phyloP scores from a whole-genome alignment of 2,888 invertebrate genomes.

The Cephus pulcher region DNA sequence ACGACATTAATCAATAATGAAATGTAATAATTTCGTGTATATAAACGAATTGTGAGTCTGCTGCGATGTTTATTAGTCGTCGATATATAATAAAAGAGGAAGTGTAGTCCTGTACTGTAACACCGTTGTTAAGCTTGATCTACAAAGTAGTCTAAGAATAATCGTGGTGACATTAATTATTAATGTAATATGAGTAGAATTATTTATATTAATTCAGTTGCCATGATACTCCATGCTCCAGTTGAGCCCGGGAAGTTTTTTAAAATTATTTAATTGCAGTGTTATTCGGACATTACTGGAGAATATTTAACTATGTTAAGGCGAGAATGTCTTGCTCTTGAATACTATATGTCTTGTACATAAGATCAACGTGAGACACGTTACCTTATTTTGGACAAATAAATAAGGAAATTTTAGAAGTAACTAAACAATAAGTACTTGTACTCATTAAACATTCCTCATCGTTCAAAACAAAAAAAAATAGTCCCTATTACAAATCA shows the following conservation, averaged over 20 bases:
- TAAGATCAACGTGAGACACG: not conserved
- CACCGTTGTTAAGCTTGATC: not conserved
- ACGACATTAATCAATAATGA: constrained; percentile 24
- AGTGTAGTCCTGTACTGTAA: not conserved
- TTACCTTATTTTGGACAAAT: not conserved
- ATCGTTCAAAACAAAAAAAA: not conserved
- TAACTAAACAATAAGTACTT: not conserved
- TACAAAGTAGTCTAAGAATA: not conserved
- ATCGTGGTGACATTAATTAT: not conserved
- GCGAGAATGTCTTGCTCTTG: too few species aligned
- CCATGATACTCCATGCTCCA: not conserved
- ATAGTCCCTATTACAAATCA: not conserved
- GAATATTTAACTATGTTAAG: not conserved
- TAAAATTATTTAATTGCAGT: not conserved
- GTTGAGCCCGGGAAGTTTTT: not conserved
- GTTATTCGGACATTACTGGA: not conserved
- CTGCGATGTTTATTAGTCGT: not conserved
- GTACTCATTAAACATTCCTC: not conserved
- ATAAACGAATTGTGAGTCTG: not conserved
- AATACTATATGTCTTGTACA: not conserved
- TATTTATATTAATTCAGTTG: not conserved
- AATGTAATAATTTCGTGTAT: not conserved
- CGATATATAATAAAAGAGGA: not conserved
- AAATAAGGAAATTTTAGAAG: not conserved
- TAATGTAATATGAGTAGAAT: not conserved